Evolutionary conservation across 2,888 invertebrate species (phyloP), one percentile per base, ranked within the genome.

Genomic region (Nyleta sp.): DNA sequence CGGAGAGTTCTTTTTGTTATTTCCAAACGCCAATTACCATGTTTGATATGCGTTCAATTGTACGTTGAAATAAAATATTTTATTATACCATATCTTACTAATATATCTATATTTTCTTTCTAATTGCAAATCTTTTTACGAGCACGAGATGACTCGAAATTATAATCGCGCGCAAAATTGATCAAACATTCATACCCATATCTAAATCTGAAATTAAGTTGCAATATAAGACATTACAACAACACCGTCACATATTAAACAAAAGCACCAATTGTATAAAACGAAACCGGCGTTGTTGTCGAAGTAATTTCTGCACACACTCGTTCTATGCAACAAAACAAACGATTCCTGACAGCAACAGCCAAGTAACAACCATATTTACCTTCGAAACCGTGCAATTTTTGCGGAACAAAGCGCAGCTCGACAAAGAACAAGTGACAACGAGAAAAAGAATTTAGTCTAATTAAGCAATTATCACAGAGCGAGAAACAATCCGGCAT

Each of bases 31-130:
- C 5, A 60, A 57, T 53, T 52, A 46, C 10, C 17, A 62, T 64
- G 48, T 48, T 72, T 64, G 53, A 53, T 64, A 64, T 72, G 64
- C 48, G 55, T 57, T 74, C 53, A 44, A 59, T 59, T 67, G 52
- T 67, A 67, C 33, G 59, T 67, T 74, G 60, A 67, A 74, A 74
- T 74, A 74, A 33, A 72, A 40, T 67, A 74, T 74, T 67, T 67
- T 74, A 67, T 42, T 74, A 73, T 59, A 28, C 48, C 17, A n/a
- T 48, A 48, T 24, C 48, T 24, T 6, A 13, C 24, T 28, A 48
- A 48, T 24, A 28, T 48, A 28, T 24, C 48, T 48, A n/a, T n/a
- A n/a, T 15, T 17, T 50, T 15, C 24, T 13, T 31, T 50, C 15
- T 8, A 13, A 42, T 13, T 42, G 1, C 18, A 38, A 13, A 38